Evolutionary conservation across 2,888 invertebrate species (phyloP).

Genomic region (Cheilosia grossa): DNA sequence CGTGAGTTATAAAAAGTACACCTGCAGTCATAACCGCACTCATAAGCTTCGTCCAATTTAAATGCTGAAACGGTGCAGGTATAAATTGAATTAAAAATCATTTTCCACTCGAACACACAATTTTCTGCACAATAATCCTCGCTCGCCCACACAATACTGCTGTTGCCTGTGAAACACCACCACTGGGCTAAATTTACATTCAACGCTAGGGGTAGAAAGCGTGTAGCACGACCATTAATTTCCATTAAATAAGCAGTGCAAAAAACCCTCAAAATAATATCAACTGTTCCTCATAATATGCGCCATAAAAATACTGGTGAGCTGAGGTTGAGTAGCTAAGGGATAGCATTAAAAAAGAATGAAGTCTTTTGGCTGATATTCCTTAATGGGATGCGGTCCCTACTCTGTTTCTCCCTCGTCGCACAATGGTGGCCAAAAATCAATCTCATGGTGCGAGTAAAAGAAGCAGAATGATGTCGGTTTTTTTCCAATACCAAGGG

Average conservation of each 20-base stretch:
- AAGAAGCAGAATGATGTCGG: too few relatives aligned
- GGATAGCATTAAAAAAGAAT: conserved; percentile 41
- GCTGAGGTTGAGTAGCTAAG: conserved; percentile 12
- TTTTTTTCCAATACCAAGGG: too few relatives aligned
- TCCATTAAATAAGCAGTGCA: conserved; percentile 25
- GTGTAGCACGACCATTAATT: conserved; percentile 47
- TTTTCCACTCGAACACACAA: conserved; percentile 57
- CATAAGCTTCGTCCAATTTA: conserved; percentile 48
- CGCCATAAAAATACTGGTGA: conserved; percentile 27
- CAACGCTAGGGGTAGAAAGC: conserved; percentile 28
- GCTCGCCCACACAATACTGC: background rate
- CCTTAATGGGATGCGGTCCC: conserved; percentile 24
- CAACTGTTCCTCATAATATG: conserved; percentile 30
- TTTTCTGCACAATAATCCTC: conserved; percentile 8
- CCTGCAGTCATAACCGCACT: conserved; percentile 42
- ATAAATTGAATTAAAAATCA: conserved; percentile 62
- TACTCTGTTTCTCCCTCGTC: conserved; percentile 9
- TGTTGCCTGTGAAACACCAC: conserved; percentile 3
- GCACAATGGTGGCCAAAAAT: conserved; percentile 3
- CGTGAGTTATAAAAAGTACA: conserved; percentile 17
- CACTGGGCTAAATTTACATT: conserved; percentile 47
- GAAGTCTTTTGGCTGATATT: conserved; percentile 9
- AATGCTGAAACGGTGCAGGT: conserved; percentile 46
- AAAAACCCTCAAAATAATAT: conserved; percentile 9
- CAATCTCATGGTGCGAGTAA: too few relatives aligned